phyloP scores from a whole-genome alignment of 2,113 vertebrate genomes.

The Spheniscus mendiculus region DNA sequence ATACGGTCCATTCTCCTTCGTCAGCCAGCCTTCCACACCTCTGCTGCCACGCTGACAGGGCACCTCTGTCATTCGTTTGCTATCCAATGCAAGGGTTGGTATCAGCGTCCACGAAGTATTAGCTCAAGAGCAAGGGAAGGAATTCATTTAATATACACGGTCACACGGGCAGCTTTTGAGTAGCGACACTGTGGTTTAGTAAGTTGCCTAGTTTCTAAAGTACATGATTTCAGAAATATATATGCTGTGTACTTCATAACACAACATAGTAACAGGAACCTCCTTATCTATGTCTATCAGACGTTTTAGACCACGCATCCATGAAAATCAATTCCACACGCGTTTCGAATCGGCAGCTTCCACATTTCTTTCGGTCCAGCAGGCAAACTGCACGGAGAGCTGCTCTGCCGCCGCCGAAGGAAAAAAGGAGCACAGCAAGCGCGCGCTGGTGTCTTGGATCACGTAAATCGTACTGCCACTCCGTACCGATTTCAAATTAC shows the following conservation, averaged over 20 bases:
- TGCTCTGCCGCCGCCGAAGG: background rate
- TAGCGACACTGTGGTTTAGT: background rate
- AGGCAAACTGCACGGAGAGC: background rate
- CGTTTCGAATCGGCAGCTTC: background rate
- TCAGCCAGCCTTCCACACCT: background rate
- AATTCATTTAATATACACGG: background rate
- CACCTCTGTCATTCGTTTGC: background rate
- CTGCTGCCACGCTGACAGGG: background rate
- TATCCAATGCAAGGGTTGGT: fast-evolving
- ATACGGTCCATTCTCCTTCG: fast-evolving
- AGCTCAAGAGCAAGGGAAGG: background rate
- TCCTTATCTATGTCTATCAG: fast-evolving
- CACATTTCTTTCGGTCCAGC: background rate
- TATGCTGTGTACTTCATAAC: fast-evolving
- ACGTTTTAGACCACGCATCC: background rate
- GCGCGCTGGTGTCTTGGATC: too few relatives aligned
- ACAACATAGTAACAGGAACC: too few relatives aligned
- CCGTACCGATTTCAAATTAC: background rate
- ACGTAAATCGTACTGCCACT: fast-evolving
- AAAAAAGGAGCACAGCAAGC: fast-evolving
- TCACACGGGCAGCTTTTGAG: background rate
- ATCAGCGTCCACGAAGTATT: fast-evolving
- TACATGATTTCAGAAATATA: background rate
- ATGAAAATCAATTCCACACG: fast-evolving
- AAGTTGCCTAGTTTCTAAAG: background rate